Evolutionary conservation across 2,797 vertebrate species (phyloP).

Genomic region (Betta splendens): DNA sequence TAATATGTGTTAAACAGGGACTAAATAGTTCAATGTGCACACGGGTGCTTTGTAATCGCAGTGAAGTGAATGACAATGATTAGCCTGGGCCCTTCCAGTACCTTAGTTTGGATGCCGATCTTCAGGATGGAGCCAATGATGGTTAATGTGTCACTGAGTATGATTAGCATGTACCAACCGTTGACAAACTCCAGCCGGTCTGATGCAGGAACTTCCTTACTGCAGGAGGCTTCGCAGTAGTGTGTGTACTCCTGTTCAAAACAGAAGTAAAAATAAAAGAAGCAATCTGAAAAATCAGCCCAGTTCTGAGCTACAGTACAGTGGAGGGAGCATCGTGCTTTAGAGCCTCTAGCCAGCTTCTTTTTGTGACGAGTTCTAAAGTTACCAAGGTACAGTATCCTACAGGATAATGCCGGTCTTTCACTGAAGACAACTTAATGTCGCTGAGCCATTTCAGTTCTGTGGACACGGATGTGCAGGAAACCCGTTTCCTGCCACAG

Average conservation of each 20-base stretch:
- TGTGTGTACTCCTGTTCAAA: constrained; percentile 84
- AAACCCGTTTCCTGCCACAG: no score
- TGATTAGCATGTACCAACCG: constrained; percentile 94
- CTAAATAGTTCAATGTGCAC: rapidly evolving
- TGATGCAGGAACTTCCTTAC: constrained; percentile 82
- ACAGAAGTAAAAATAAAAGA: no score
- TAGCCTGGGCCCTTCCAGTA: constrained; percentile 21
- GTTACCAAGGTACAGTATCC: no score
- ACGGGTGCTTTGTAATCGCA: background rate
- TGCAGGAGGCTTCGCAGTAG: constrained; percentile 79
- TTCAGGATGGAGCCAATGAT: constrained; percentile 92
- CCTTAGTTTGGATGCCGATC: constrained; percentile 94
- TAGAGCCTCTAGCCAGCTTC: no score
- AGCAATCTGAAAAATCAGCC: no score
- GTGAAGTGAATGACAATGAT: background rate
- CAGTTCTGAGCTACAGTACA: no score
- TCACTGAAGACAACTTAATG: no score
- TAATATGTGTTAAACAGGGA: background rate
- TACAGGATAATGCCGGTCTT: no score
- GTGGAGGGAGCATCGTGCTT: no score
- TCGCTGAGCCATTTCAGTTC: no score
- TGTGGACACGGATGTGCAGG: no score
- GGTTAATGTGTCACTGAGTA: constrained; percentile 88
- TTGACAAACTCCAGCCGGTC: constrained; percentile 92
- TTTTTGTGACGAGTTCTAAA: no score